These are phyloP conservation scores for Indicator indicator DNA, from an alignment of 2,113 vertebrate species.

Conservation along the genomic window DNA sequence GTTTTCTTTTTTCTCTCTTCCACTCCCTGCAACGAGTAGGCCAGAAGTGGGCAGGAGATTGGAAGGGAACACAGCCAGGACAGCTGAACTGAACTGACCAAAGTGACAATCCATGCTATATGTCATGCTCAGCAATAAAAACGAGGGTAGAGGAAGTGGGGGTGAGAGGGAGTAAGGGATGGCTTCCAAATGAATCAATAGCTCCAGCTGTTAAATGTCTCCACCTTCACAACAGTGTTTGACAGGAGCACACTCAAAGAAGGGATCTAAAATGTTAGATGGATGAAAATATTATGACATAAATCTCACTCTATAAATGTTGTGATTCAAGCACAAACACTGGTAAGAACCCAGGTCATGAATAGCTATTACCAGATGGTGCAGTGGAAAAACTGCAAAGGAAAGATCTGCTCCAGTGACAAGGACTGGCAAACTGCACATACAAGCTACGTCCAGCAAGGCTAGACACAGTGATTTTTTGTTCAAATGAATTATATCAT, in stretches of 20 bases:
- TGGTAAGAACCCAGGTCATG: not conserved
- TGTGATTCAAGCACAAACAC: not conserved
- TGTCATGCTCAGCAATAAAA: not conserved
- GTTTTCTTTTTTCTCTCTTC: not conserved
- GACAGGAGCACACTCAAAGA: not conserved
- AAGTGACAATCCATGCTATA: not conserved
- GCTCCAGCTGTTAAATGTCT: not conserved
- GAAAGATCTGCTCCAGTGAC: not conserved
- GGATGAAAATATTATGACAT: not conserved
- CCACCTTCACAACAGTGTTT: not conserved
- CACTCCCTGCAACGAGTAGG: not conserved
- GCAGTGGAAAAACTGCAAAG: not conserved
- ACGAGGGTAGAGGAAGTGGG: not conserved
- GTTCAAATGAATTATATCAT: not conserved
- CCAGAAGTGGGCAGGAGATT: not conserved
- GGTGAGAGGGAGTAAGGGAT: not conserved
- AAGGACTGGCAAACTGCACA: not conserved
- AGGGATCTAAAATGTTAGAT: not conserved
- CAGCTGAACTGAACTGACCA: not conserved
- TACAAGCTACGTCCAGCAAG: not conserved
- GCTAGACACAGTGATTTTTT: not conserved
- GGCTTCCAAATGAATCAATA: not conserved
- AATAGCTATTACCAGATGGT: not conserved
- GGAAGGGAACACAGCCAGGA: not conserved
- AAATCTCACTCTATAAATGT: not conserved